A percentile compares a stretch with the other conserved stretches of the same genome.
Evolutionary conservation across 2,113 vertebrate genomes (phyloP).

Genomic region (Leptocoma aspasia): DNA sequence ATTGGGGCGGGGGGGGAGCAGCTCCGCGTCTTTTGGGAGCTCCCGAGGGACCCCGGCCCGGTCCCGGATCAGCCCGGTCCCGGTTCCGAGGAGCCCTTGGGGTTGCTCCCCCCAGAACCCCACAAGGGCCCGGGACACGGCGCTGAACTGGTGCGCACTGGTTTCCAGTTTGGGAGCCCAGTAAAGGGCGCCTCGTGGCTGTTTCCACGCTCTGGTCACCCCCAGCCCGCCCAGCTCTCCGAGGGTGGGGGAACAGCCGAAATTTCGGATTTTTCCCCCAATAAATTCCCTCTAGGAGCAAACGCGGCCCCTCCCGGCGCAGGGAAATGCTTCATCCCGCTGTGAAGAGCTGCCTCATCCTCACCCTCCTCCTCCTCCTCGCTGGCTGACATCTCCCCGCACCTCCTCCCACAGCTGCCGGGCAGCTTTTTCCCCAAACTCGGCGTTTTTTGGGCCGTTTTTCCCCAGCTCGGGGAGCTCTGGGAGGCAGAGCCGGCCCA

Average conservation of each 20-base stretch:
- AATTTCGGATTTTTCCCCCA: rapidly evolving
- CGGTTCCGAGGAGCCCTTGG: rapidly evolving
- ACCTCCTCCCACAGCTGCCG: background rate
- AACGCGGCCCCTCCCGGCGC: background rate
- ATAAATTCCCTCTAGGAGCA: background rate
- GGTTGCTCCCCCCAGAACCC: rapidly evolving
- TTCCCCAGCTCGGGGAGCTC: background rate
- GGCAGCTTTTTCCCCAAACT: background rate
- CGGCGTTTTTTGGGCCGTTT: background rate
- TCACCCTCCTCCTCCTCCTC: background rate
- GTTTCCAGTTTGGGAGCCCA: background rate
- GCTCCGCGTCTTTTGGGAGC: background rate
- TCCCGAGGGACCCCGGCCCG: background rate
- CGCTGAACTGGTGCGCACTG: background rate
- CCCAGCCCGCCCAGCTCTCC: rapidly evolving
- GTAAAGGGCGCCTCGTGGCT: rapidly evolving
- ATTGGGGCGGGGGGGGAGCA: background rate
- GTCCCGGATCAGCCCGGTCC: rapidly evolving
- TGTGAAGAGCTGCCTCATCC: background rate
- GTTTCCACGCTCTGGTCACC: background rate
- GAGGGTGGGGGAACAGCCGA: rapidly evolving
- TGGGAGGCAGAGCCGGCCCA: background rate
- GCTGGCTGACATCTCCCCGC: background rate
- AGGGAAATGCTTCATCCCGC: background rate
- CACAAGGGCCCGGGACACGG: rapidly evolving